Base-by-base conservation (phyloP, 2,113 vertebrate species). In the Sclerurus mexicanus region DNA sequence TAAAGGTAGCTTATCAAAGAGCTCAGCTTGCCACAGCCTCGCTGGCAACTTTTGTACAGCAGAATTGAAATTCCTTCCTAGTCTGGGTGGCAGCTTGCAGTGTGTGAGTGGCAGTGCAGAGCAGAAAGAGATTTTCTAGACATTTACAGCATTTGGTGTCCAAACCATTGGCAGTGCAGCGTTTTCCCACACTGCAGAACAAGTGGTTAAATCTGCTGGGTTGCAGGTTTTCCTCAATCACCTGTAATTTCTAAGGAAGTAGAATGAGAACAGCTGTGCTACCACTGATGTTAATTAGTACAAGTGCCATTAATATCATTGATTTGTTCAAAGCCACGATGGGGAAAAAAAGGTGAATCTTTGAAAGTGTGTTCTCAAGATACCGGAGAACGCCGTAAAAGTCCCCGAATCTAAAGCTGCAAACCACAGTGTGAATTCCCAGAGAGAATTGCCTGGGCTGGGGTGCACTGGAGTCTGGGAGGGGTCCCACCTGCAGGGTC, bases 371-470 rank as follows among this genome's bases (percentile, higher is more conserved):
- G 14, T 42, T 87, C 62, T 93, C 58, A 6, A 5, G 66, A 14
- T 0, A 14, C 6, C 24, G 14, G 84, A n/a, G 87, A 40, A 11
- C 44, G 35, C 16, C 1, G 25, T 31, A 12, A 73, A 59, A 30
- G 4, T 10, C 11, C 7, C 52, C 50, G 7, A 50, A 2, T 5
- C 7, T 0, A 15, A 66, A 28, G 17, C 49, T 85, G 30, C 39
- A 47, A 3, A 27, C 0, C 4, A 0, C 3, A 10, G 22, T 2
- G 77, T 20, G 81, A 7, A 1, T 37, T 53, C 63, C 59, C 87
- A 63, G 72, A 1, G 39, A 4, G 2, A 44, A 15, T 37, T 81
- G 63, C 7, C 0, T 5, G 12, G 50, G 15, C 56, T 18, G 79
- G 86, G 50, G 5, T 30, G 13, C 53, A 40, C 24, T 0, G 50